phyloP scores from a whole-genome alignment of 2,888 invertebrate genomes.

The Agriopis marginaria region DNA sequence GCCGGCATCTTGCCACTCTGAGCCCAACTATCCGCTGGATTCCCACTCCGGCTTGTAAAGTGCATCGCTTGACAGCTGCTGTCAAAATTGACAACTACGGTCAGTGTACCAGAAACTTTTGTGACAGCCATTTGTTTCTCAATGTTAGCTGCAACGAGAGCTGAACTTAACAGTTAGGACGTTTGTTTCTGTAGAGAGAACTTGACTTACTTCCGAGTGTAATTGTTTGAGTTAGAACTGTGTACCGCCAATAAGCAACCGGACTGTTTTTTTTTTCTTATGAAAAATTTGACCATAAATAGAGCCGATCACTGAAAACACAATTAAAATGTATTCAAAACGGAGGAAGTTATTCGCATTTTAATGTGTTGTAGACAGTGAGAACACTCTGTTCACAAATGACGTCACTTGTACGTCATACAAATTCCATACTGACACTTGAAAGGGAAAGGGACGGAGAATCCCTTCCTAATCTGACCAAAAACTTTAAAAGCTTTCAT shows the following conservation, averaged over 20 bases:
- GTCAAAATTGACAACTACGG: conserved; percentile 1
- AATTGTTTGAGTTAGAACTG: conserved; percentile 1
- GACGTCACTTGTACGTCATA: too few species aligned
- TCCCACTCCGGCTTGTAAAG: conserved; percentile 12
- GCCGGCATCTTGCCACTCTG: conserved; percentile 17
- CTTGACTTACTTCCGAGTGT: background rate
- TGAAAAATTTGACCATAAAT: too few species aligned
- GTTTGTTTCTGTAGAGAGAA: background rate
- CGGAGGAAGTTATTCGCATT: too few species aligned
- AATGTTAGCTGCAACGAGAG: conserved; percentile 11
- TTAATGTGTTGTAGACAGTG: too few species aligned
- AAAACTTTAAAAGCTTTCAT: too few species aligned
- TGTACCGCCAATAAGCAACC: background rate
- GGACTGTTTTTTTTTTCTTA: too few species aligned
- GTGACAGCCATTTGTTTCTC: conserved; percentile 8
- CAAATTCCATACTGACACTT: too few species aligned
- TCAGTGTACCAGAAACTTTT: conserved; percentile 5
- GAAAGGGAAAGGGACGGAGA: too few species aligned
- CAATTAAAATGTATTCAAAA: too few species aligned
- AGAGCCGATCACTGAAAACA: too few species aligned
- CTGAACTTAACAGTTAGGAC: conserved; percentile 9
- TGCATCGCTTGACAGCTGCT: background rate
- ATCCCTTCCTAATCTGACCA: too few species aligned
- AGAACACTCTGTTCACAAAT: too few species aligned
- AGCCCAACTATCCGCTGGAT: conserved; percentile 26